Evolutionary conservation across 2,113 vertebrate genomes (phyloP), one percentile per base, ranked within the genome.

Genomic region (Galeopterus variegatus): DNA sequence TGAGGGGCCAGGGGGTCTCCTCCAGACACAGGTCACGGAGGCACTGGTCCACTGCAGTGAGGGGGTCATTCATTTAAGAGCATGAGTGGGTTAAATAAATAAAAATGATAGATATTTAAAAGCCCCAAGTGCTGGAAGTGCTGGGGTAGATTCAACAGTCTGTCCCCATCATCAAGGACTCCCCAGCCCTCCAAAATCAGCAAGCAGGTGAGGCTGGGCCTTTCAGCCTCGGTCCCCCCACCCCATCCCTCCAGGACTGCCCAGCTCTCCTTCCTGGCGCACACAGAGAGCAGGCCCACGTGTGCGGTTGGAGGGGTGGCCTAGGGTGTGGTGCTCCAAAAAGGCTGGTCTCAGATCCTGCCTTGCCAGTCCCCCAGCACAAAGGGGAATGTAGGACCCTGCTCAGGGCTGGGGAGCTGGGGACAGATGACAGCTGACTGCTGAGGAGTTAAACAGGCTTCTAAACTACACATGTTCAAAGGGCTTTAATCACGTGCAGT

Each of bases 401-500:
- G 52, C 67, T 17, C 18, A 0, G 19, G 21, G 19, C 41, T 3
- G 13, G 33, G 69, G 8, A 10, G 45, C 33, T 58, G 19, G 33
- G 21, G 52, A 31, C 65, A 24, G 4, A 81, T 28, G 6, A 36
- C n/a, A 0, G n/a, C 36, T 0, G 28, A 73, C n/a, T 2, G 17
- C 28, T 6, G 7, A 6, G 9, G 48, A 45, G 18, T 0, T 12
- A 50, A 0, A 15, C 28, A 3, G 8, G 7, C 56, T 41, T 24
- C 54, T 6, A 7, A 2, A 18, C 45, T 19, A 60, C 65, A 41
- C 45, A 58, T 5, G 12, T 10, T 36, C 1, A 1, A 13, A 15
- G 1, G 1, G 52, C 28, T 31, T 31, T 2, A 56, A 6, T 7
- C 3, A 0, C 4, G 31, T 19, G 6, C 13, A 2, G 0, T 0